phyloP scores from a whole-genome alignment of 2,113 vertebrate species.

The Lucifuga dentata region DNA sequence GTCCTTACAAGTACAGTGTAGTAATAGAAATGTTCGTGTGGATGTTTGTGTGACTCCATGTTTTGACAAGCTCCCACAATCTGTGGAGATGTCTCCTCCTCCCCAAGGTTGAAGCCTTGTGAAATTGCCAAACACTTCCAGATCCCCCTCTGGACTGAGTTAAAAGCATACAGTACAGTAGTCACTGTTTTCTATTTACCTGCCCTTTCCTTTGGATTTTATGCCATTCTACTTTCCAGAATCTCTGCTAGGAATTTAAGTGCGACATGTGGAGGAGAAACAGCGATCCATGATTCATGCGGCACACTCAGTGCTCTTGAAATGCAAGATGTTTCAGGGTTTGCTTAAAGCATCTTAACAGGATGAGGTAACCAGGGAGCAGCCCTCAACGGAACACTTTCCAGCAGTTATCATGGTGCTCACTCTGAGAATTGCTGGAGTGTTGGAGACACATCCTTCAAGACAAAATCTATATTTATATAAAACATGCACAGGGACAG shows the following conservation, averaged over 20 bases:
- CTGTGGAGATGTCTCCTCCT: slow-evolving; percentile 34
- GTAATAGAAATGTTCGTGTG: slow-evolving; percentile 1
- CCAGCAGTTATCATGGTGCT: slow-evolving; percentile 24
- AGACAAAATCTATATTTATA: slow-evolving; percentile 55
- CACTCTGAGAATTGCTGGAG: slow-evolving; percentile 18
- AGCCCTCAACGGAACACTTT: slow-evolving; percentile 15
- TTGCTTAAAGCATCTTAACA: slow-evolving; percentile 65
- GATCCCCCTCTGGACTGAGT: slow-evolving; percentile 22
- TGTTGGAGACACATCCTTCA: slow-evolving; percentile 29
- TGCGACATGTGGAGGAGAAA: neutral
- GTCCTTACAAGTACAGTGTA: slow-evolving; percentile 1
- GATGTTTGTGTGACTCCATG: slow-evolving; percentile 27
- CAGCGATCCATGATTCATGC: slow-evolving; percentile 63
- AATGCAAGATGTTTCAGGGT: slow-evolving; percentile 55
- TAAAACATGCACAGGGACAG: slow-evolving; percentile 3
- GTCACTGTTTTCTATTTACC: slow-evolving; percentile 58
- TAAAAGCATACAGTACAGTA: slow-evolving; percentile 54
- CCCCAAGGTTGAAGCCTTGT: slow-evolving; percentile 26
- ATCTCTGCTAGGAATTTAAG: slow-evolving; percentile 30
- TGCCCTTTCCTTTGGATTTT: slow-evolving; percentile 58
- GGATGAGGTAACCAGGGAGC: slow-evolving; percentile 26
- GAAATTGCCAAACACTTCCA: slow-evolving; percentile 54
- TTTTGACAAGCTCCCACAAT: slow-evolving; percentile 50
- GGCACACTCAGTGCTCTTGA: slow-evolving; percentile 56
- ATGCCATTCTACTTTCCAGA: slow-evolving; percentile 44